Conservation (phyloP, 2,797 vertebrate species). For the Artibeus jamaicensis region DNA sequence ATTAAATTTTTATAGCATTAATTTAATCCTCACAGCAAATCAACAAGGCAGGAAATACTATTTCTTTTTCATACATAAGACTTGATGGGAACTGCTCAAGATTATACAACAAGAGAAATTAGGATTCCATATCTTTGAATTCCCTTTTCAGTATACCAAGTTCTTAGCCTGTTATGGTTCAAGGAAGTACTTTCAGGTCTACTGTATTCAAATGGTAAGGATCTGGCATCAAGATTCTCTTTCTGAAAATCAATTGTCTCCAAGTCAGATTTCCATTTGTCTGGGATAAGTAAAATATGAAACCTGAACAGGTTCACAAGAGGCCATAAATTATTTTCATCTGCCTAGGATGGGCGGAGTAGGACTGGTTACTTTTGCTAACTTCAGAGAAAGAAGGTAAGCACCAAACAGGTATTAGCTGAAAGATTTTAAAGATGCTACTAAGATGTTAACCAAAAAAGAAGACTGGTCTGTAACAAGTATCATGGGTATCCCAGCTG, state of each 20-base stretch:
- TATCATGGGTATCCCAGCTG: not conserved
- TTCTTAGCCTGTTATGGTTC: not conserved
- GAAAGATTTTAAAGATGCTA: not conserved
- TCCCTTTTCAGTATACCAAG: not conserved
- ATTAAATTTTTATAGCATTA: not conserved
- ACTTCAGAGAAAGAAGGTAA: not conserved
- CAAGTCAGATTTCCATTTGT: not conserved
- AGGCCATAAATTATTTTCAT: not conserved
- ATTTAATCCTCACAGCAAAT: slow-evolving; percentile 22
- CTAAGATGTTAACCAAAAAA: not conserved
- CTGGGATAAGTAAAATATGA: slow-evolving; percentile 20
- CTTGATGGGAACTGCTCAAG: slow-evolving; percentile 23
- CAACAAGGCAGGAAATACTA: not conserved
- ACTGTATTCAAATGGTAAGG: not conserved
- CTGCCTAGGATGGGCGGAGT: not conserved
- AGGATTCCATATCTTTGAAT: not conserved
- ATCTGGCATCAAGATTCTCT: not conserved
- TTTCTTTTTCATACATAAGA: not conserved
- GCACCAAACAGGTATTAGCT: not conserved
- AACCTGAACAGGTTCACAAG: not conserved
- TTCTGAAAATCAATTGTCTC: not conserved
- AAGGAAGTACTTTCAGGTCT: not conserved
- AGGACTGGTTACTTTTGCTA: not conserved
- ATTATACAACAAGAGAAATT: not conserved
- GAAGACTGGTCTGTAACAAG: not conserved